Evolutionary conservation across 2,113 vertebrate genomes (phyloP).

Genomic region (Macaca mulatta): DNA sequence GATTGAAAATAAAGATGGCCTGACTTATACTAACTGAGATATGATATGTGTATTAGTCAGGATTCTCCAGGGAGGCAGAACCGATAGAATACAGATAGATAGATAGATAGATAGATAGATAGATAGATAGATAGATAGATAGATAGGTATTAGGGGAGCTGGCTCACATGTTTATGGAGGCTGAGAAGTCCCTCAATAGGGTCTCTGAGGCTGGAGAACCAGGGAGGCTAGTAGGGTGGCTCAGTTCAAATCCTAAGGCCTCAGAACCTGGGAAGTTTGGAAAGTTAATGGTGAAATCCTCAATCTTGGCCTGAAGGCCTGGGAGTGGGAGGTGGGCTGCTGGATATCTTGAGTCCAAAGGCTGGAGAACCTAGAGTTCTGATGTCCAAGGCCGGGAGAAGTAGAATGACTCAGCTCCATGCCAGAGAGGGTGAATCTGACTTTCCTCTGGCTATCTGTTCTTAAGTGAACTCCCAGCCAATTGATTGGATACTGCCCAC

Average conservation of each 20-base stretch:
- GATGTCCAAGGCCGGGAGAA: not conserved
- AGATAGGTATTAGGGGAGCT: not conserved
- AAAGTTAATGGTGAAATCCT: not conserved
- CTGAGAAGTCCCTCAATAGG: not conserved
- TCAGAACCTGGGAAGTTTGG: not conserved
- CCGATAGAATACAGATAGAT: not conserved
- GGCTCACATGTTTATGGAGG: not conserved
- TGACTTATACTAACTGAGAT: not conserved
- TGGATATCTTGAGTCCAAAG: not conserved
- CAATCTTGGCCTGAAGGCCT: not conserved
- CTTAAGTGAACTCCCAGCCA: not conserved
- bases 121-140: not conserved
- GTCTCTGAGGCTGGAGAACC: not conserved
- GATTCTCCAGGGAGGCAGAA: not conserved
- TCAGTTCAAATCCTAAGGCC: too few relatives aligned
- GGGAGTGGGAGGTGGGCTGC: not conserved
- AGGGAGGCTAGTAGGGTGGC: not conserved
- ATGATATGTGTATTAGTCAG: not conserved
- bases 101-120: not conserved
- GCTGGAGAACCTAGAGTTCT: not conserved
- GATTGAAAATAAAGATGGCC: not conserved
- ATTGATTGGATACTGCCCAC: not conserved
- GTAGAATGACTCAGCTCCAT: not conserved
- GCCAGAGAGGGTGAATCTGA: not conserved
- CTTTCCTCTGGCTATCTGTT: not conserved